Conservation (phyloP, 2,888 invertebrate genomes). For the Liodrosophila aerea region DNA sequence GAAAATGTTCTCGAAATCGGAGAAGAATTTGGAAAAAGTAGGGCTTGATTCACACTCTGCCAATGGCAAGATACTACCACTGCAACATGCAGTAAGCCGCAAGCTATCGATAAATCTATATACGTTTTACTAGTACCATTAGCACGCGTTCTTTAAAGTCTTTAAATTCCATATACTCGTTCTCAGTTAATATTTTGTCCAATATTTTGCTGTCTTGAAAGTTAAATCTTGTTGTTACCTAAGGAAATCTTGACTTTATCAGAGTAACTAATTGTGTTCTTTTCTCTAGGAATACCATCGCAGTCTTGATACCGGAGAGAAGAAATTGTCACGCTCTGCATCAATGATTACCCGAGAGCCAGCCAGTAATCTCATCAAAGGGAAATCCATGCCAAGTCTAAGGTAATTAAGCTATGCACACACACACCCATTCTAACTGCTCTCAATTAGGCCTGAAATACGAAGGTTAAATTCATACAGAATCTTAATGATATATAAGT, state of each 20-base stretch:
- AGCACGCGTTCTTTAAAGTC: conserved; percentile 37
- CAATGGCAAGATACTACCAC: conserved; percentile 85
- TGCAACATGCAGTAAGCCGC: conserved; percentile 86
- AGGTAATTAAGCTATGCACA: conserved; percentile 85
- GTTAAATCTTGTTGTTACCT: conserved; percentile 29
- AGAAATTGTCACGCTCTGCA: conserved; percentile 88
- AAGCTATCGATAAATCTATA: conserved; percentile 37
- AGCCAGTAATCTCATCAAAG: conserved; percentile 91
- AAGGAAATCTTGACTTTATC: neutral
- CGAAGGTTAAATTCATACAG: conserved; percentile 5
- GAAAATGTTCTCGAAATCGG: conserved; percentile 94
- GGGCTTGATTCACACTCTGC: conserved; percentile 86
- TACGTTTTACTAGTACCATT: conserved; percentile 28
- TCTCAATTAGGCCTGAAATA: conserved; percentile 37
- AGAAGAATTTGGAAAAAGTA: conserved; percentile 94
- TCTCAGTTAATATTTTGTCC: neutral
- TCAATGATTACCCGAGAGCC: conserved; percentile 87
- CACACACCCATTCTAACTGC: neutral
- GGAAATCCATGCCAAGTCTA: conserved; percentile 97
- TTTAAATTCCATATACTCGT: too few relatives aligned
- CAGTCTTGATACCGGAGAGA: conserved; percentile 91
- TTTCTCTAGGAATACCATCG: conserved; percentile 88
- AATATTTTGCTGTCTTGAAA: conserved; percentile 18
- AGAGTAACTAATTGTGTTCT: neutral
- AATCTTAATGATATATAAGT: conserved; percentile 24